phyloP scores from a whole-genome alignment of 2,797 vertebrate genomes.

The Taeniopygia guttata region DNA sequence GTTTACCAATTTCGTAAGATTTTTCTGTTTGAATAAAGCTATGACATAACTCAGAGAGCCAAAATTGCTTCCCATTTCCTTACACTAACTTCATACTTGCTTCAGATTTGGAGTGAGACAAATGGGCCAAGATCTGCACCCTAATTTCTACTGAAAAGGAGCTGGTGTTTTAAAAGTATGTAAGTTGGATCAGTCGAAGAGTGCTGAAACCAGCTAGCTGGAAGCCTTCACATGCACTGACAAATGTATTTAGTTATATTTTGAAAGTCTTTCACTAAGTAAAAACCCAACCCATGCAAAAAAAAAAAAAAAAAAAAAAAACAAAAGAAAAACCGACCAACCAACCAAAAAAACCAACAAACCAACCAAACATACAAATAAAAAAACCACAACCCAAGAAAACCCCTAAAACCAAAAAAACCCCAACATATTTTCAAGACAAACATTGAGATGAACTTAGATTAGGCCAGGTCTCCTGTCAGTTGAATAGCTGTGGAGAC shows the following conservation, averaged over 20 bases:
- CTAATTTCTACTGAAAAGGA: neutral
- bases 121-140: neutral
- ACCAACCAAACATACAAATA: neutral
- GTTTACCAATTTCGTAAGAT: rapidly evolving
- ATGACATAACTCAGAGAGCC: neutral
- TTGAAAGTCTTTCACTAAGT: neutral
- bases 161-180: neutral
- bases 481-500: neutral
- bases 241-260: neutral
- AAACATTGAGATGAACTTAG: neutral
- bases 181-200: neutral
- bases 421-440: rapidly evolving
- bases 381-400: neutral
- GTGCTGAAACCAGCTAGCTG: neutral
- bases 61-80: neutral
- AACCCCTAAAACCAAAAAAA: rapidly evolving
- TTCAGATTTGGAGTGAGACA: neutral
- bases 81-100: neutral
- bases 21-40: neutral
- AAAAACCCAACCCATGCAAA: neutral
- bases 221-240: neutral
- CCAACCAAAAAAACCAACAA: too few relatives aligned
- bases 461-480: neutral
- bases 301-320: too few relatives aligned
- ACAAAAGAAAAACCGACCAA: too few relatives aligned